Percentiles rank a stretch among this genome's conserved stretches.
phyloP scores from a whole-genome alignment of 2,113 vertebrate species.

The Bos taurus region DNA sequence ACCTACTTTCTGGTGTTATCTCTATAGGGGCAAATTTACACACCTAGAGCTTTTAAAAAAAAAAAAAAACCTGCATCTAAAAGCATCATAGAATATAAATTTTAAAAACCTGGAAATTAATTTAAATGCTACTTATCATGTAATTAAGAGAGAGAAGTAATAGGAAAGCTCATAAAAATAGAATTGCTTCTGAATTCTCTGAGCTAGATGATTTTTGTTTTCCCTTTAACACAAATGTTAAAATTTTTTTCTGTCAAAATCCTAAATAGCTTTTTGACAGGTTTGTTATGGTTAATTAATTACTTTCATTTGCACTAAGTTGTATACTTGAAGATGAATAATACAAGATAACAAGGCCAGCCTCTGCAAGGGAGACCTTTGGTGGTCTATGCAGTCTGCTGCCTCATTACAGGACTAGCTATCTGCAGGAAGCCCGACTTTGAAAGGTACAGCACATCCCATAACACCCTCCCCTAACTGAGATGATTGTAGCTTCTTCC shows the following conservation, averaged over 20 bases:
- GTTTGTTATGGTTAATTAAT: slow-evolving; percentile 83
- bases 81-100: slow-evolving; percentile 50
- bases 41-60: neutral
- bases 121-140: slow-evolving; percentile 51
- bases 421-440: slow-evolving; percentile 86
- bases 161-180: neutral
- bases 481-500: slow-evolving; percentile 96
- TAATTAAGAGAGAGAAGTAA: slow-evolving; percentile 51
- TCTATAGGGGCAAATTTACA: neutral
- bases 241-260: slow-evolving; percentile 77
- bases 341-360: slow-evolving; percentile 78
- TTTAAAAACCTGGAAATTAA: slow-evolving; percentile 50
- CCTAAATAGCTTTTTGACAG: slow-evolving; percentile 80
- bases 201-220: slow-evolving; percentile 60
- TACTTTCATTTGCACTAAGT: slow-evolving; percentile 84
- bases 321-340: slow-evolving; percentile 79
- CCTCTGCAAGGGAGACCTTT: slow-evolving; percentile 83
- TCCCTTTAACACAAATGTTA: slow-evolving; percentile 67
- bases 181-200: slow-evolving; percentile 51
- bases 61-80: neutral
- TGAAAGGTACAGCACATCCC: slow-evolving; percentile 88
- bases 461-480: slow-evolving; percentile 89
- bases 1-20: slow-evolving; percentile 42
- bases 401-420: slow-evolving; percentile 88
- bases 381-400: slow-evolving; percentile 81